Evolutionary conservation across 2,113 vertebrate species (phyloP).

Genomic region (Corvus cornix): DNA sequence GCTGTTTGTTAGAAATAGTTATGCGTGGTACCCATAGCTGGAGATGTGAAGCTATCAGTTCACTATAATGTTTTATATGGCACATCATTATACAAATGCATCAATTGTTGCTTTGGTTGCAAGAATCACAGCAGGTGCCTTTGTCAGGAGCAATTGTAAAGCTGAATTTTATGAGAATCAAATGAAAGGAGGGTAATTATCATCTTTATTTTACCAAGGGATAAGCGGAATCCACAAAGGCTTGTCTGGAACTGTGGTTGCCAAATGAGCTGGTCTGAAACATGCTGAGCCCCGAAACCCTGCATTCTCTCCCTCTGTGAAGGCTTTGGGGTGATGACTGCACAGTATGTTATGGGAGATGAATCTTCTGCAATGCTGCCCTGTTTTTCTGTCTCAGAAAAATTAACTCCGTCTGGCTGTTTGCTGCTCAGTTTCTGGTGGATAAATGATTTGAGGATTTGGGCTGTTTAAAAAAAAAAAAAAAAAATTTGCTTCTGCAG

Average conservation of each 20-base stretch:
- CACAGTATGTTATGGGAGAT: not conserved
- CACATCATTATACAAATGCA: not conserved
- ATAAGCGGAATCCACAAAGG: not conserved
- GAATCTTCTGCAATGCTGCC: not conserved
- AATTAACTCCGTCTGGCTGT: not conserved
- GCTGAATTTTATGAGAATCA: conserved; percentile 19
- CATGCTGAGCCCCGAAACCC: not conserved
- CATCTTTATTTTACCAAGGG: not conserved
- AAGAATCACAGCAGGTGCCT: not conserved
- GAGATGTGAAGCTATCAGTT: not conserved
- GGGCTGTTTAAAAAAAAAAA: not conserved
- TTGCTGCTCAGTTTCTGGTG: not conserved
- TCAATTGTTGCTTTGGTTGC: conserved; percentile 27
- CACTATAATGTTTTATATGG: not conserved
- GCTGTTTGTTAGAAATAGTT: conserved; percentile 26
- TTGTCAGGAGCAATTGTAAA: not conserved
- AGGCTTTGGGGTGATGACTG: not conserved
- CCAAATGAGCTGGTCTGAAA: not conserved
- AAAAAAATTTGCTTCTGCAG: not conserved
- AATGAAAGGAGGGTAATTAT: not conserved
- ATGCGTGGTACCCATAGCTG: not conserved
- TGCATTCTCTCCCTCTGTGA: fast-evolving
- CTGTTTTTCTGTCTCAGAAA: not conserved
- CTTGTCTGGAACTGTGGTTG: not conserved
- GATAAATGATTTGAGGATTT: not conserved